phyloP scores from a whole-genome alignment of 2,888 invertebrate species.

The Anoplius nigerrimus region DNA sequence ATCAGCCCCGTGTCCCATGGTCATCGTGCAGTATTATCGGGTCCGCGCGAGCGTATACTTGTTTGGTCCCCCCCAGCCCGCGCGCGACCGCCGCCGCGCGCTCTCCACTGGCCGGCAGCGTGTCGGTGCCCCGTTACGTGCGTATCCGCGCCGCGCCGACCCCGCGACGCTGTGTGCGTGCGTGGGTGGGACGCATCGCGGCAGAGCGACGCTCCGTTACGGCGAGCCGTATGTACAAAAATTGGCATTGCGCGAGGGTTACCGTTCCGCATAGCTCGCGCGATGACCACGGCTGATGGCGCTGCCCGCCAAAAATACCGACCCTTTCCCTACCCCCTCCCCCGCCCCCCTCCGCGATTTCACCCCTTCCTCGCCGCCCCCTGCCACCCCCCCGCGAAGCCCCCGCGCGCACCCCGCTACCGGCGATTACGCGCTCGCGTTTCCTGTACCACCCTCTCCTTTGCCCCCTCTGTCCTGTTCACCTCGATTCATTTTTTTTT shows the following conservation, averaged over 20 bases:
- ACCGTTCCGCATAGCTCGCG: slow-evolving; percentile 39
- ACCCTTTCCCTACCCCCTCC: slow-evolving; percentile 34
- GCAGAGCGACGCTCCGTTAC: slow-evolving; percentile 19
- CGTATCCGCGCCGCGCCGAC: slow-evolving; percentile 43
- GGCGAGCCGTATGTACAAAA: slow-evolving; percentile 51
- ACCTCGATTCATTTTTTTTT: too few relatives aligned
- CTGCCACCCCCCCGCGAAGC: neutral
- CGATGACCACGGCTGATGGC: slow-evolving; percentile 41
- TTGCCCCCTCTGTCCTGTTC: too few relatives aligned
- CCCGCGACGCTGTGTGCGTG: slow-evolving; percentile 34
- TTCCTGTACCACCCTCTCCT: too few relatives aligned
- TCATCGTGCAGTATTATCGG: slow-evolving; percentile 67
- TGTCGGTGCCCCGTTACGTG: slow-evolving; percentile 7
- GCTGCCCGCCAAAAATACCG: slow-evolving; percentile 56
- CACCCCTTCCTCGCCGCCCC: neutral
- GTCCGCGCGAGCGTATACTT: slow-evolving; percentile 19
- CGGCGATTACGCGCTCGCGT: too few relatives aligned
- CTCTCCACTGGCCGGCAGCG: too few relatives aligned
- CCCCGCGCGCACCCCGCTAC: too few relatives aligned
- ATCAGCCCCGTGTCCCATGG: slow-evolving; percentile 68
- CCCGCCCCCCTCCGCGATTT: neutral
- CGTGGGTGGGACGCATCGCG: slow-evolving; percentile 51
- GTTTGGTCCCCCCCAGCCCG: slow-evolving; percentile 17
- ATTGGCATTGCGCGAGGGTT: slow-evolving; percentile 62
- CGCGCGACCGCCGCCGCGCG: too few relatives aligned